A percentile compares a stretch with the other conserved stretches of the same genome.
These are phyloP conservation scores for Monochamus alternatus DNA, from an alignment of 2,888 invertebrate genomes.

Conservation along the genomic window DNA sequence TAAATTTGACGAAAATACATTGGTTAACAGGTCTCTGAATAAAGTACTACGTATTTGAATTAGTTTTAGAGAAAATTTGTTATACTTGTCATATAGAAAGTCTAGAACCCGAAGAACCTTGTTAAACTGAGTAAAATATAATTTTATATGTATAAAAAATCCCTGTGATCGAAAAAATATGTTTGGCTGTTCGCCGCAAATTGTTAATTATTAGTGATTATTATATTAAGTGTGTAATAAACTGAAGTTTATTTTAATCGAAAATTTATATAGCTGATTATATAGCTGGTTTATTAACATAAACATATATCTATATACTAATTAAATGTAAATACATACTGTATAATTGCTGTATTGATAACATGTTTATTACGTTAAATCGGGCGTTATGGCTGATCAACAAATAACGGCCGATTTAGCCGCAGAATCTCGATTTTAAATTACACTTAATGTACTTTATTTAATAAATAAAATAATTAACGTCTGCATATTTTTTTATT, in stretches of 20 bases:
- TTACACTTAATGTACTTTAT: slow-evolving; percentile 68
- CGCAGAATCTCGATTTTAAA: slow-evolving; percentile 57
- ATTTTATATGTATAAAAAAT: slow-evolving; percentile 58
- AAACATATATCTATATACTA: slow-evolving; percentile 49
- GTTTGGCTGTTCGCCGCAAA: slow-evolving; percentile 56
- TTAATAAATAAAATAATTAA: slow-evolving; percentile 63
- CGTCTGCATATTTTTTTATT: neutral
- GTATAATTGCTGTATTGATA: slow-evolving; percentile 59
- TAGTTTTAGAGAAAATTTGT: slow-evolving; percentile 11
- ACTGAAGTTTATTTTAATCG: slow-evolving; percentile 49
- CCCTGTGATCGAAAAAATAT: slow-evolving; percentile 67
- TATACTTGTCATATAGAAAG: neutral
- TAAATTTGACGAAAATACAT: no score
- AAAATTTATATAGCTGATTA: slow-evolving; percentile 50
- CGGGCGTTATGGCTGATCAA: slow-evolving; percentile 31
- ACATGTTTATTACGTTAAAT: slow-evolving; percentile 46
- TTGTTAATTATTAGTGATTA: slow-evolving; percentile 56
- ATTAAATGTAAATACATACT: slow-evolving; percentile 57
- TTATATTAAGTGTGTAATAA: slow-evolving; percentile 50
- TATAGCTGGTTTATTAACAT: slow-evolving; percentile 48
- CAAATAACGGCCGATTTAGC: slow-evolving; percentile 44
- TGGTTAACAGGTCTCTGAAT: no score
- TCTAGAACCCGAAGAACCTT: slow-evolving; percentile 15
- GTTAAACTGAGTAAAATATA: slow-evolving; percentile 37
- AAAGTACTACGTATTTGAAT: neutral